These are phyloP conservation scores for Elachura formosa DNA, from an alignment of 2,113 vertebrate genomes.

Conservation along the genomic window DNA sequence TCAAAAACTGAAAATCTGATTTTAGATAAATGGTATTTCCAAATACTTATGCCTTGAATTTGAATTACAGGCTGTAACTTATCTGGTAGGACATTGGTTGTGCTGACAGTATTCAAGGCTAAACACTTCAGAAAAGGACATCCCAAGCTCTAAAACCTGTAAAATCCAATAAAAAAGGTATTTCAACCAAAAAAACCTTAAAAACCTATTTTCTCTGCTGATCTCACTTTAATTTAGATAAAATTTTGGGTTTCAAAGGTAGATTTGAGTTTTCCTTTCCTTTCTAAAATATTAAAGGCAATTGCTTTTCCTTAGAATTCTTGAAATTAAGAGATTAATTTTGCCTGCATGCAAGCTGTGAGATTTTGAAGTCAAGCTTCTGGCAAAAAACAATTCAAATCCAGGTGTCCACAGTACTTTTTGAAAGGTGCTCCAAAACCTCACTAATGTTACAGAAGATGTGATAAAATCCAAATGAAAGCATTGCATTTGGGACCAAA, in stretches of 20 bases:
- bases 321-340: neutral
- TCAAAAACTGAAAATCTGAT: neutral
- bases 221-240: neutral
- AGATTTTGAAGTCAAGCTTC: neutral
- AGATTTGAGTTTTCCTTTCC: neutral
- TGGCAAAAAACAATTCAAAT: neutral
- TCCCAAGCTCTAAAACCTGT: neutral
- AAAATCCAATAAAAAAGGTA: neutral
- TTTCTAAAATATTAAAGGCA: neutral
- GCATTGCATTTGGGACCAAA: neutral
- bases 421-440: neutral
- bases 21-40: neutral
- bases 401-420: neutral
- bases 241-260: neutral
- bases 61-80: neutral
- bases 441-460: neutral
- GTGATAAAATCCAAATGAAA: neutral
- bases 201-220: neutral
- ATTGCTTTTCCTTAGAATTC: neutral
- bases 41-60: neutral
- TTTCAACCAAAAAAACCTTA: neutral
- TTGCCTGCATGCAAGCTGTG: neutral
- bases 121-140: neutral
- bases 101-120: neutral
- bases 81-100: neutral